phyloP scores from a whole-genome alignment of 2,113 vertebrate genomes.

The Tupaia tana region DNA sequence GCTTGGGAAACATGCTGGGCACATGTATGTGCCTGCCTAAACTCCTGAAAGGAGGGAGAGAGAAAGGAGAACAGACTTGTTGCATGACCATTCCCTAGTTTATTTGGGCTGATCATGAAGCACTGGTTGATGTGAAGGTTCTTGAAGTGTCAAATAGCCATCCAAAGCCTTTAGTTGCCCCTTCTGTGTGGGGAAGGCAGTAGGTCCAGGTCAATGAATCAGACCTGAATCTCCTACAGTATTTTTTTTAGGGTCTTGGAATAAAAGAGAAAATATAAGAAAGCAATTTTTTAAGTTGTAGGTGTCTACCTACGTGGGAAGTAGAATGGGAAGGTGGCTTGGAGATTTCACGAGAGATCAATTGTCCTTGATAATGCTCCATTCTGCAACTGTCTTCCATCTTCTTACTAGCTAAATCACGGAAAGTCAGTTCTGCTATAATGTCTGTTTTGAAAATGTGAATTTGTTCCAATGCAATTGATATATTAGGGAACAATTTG shows the following conservation, averaged over 20 bases:
- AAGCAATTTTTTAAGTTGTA: constrained; percentile 21
- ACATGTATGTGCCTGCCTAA: too few relatives aligned
- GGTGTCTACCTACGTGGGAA: background rate
- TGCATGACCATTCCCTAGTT: background rate
- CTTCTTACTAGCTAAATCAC: constrained; percentile 32
- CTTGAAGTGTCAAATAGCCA: background rate
- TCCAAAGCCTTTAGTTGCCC: background rate
- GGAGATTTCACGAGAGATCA: constrained; percentile 10
- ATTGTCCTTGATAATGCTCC: background rate
- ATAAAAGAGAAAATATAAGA: background rate
- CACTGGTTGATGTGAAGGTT: background rate
- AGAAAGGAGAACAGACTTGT: too few relatives aligned
- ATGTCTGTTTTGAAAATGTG: constrained; percentile 44
- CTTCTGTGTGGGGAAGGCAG: background rate
- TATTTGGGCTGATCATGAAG: background rate
- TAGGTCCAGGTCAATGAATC: background rate
- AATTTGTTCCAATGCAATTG: constrained; percentile 49
- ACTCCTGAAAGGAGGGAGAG: too few relatives aligned
- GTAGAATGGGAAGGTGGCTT: background rate
- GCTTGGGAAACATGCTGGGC: too few relatives aligned
- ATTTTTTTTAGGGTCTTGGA: constrained; percentile 40
- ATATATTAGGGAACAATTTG: constrained; percentile 36
- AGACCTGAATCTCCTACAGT: background rate
- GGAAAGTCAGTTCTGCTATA: constrained; percentile 2
- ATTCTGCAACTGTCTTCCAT: background rate